Base-by-base conservation (phyloP, 2,113 vertebrate genomes). In the Macrotis lagotis region DNA sequence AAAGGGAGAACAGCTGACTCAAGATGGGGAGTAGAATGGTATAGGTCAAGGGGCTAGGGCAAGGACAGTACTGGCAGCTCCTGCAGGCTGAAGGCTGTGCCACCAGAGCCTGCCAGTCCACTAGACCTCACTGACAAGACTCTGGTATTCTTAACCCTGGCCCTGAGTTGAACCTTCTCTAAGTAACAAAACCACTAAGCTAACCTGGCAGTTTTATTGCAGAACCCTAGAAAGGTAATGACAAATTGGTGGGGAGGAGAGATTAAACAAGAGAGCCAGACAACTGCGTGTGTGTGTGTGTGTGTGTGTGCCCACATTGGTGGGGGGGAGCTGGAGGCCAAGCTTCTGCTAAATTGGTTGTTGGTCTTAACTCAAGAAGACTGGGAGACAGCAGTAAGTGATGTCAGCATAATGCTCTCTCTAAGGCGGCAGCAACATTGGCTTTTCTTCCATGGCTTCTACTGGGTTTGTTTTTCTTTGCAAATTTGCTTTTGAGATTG, bases 181-280 rank as follows among this genome's bases (percentile, higher is more conserved):
- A 94, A 94, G 24, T 19, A 94, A 74, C 28, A 74, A 51, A 74
- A 88, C 31, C 94, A 91, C 19, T 55, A 92, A 55, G 24, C 52
- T 19, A 31, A 28, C 22, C 25, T 48, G 92, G 89, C 1, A 26
- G 3, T 25, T 96, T 93, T 91, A 51, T 74, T 37, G 4, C 2
- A 25, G 91, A 97, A 93, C 89, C 2, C 0, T 50, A 51, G 44
- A n/a, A 24, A 51, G 25, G n/a, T 0, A 44, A 51, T 3, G 59
- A n/a, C 90, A 93, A n/a, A 12, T 25, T 47, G 91, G 94, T 91
- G 59, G 90, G 53, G 94, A 94, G 50, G 31, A 91, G 89, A 96
- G 55, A 3, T 0, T 1, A 55, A 50, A 66, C 47, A 52, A 92
- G 47, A 92, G 88, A 11, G 51, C 26, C 93, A 50, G 10, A 48